These are phyloP conservation scores for Hippolais icterina DNA, from an alignment of 2,113 vertebrate species.

Conservation along the genomic window DNA sequence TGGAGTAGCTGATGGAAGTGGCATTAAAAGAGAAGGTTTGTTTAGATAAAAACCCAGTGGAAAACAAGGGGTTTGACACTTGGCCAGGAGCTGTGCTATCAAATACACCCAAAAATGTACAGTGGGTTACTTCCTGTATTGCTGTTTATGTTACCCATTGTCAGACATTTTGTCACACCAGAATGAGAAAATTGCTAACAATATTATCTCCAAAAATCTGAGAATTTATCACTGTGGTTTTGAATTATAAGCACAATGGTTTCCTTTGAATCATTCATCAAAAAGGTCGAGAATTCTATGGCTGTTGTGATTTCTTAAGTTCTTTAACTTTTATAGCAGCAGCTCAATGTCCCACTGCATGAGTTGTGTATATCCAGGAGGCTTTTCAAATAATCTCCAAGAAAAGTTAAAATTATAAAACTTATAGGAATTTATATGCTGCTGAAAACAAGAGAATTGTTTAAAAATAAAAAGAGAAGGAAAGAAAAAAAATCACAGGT, in stretches of 20 bases:
- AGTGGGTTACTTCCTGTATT: neutral
- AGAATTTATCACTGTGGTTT: neutral
- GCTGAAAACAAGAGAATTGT: neutral
- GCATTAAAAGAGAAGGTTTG: neutral
- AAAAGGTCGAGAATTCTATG: neutral
- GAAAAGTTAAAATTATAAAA: neutral
- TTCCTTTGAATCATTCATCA: neutral
- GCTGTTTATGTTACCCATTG: neutral
- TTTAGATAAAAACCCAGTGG: neutral
- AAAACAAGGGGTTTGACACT: neutral
- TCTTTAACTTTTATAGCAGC: neutral
- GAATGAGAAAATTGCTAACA: neutral
- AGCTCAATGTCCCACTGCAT: neutral
- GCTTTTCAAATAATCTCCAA: neutral
- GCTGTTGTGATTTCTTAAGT: neutral
- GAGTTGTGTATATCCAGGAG: neutral
- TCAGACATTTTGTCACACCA: neutral
- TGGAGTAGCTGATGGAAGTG: neutral
- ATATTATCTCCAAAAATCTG: neutral
- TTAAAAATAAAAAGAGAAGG: neutral
- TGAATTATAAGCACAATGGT: neutral
- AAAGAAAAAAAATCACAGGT: too few relatives aligned
- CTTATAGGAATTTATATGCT: neutral
- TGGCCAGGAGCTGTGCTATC: neutral
- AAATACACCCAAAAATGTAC: neutral